Conservation (phyloP, 2,797 vertebrate species). For the Enteromius treurensis region DNA sequence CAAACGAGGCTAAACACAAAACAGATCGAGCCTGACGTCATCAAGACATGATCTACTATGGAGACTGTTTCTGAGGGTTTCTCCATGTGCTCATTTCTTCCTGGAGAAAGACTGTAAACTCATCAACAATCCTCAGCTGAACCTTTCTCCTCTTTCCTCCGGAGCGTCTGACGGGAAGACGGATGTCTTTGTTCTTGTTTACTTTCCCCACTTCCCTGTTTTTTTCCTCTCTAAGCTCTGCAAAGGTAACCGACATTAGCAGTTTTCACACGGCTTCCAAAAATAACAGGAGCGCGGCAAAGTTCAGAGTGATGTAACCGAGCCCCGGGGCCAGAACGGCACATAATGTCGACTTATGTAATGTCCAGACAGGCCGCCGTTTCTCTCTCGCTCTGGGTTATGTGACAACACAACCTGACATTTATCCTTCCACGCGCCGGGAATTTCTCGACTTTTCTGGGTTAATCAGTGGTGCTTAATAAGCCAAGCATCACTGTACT, state of each 20-base stretch:
- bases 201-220: not conserved
- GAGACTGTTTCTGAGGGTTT: constrained; percentile 48
- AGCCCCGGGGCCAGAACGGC: constrained; percentile 57
- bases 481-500: not conserved
- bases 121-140: constrained; percentile 60
- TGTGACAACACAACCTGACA: not conserved
- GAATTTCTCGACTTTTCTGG: not conserved
- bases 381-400: constrained; percentile 8
- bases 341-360: constrained; percentile 69
- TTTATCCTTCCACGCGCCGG: constrained; percentile 3
- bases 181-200: constrained; percentile 52
- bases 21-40: constrained; percentile 28
- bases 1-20: not conserved
- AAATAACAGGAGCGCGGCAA: constrained; percentile 63
- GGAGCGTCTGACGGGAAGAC: constrained; percentile 29
- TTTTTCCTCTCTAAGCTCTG: constrained; percentile 23
- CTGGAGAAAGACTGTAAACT: constrained; percentile 62
- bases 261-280: constrained; percentile 58
- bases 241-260: constrained; percentile 54
- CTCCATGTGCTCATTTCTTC: constrained; percentile 53
- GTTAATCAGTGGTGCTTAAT: not conserved
- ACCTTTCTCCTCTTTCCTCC: constrained; percentile 32
- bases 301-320: constrained; percentile 71
- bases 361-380: constrained; percentile 67
- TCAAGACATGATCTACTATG: not conserved